Evolutionary conservation across 2,113 vertebrate species (phyloP).

Genomic region (Solea senegalensis): DNA sequence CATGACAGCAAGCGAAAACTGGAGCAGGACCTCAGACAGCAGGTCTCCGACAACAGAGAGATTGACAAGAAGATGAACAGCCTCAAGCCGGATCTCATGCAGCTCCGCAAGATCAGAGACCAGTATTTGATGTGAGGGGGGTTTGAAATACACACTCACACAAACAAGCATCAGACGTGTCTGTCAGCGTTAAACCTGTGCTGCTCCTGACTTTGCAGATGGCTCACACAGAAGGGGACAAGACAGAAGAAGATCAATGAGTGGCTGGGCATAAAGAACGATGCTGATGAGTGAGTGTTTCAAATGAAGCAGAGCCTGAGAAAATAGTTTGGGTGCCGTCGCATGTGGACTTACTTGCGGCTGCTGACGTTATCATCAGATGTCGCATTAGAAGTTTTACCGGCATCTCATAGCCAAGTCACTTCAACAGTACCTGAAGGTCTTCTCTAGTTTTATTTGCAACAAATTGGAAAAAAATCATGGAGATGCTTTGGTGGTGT

Average conservation of each 20-base stretch:
- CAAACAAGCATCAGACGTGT: neutral
- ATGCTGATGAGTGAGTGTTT: slow-evolving; percentile 96
- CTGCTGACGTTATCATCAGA: no score
- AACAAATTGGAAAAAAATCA: no score
- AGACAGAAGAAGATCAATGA: slow-evolving; percentile 96
- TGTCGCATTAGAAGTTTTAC: no score
- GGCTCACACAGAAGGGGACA: slow-evolving; percentile 98
- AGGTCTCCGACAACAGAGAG: slow-evolving; percentile 94
- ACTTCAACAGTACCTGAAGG: no score
- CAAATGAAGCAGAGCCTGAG: neutral
- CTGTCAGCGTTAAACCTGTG: slow-evolving; percentile 1
- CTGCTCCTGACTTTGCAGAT: slow-evolving; percentile 80
- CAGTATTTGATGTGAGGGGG: slow-evolving; percentile 94
- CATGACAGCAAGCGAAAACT: slow-evolving; percentile 93
- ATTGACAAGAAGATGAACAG: slow-evolving; percentile 99
- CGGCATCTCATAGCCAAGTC: no score
- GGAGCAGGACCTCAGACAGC: slow-evolving; percentile 94
- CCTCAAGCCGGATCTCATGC: slow-evolving; percentile 98
- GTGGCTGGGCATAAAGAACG: slow-evolving; percentile 93
- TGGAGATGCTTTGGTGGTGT: no score
- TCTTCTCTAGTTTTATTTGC: no score
- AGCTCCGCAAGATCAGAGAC: slow-evolving; percentile 97
- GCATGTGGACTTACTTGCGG: neutral
- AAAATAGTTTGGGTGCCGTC: neutral
- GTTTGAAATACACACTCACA: neutral